Percentiles rank a stretch among this genome's conserved stretches.
Evolutionary conservation across 1,140 invertebrate species (phyloP).

Genomic region (Drosophila sechellia): DNA sequence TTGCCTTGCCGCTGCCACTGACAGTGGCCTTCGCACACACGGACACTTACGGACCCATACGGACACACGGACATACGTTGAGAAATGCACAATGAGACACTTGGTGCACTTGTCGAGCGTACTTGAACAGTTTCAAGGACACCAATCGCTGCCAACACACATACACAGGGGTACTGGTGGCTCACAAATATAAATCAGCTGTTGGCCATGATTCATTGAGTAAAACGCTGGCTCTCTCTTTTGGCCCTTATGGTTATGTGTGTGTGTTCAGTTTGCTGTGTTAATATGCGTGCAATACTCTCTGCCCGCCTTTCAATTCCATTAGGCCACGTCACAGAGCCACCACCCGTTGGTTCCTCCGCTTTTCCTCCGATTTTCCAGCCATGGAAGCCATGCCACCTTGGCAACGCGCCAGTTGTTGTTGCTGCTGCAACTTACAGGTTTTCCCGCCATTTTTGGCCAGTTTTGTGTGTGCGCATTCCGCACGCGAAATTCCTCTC

Average conservation of each 20-base stretch:
- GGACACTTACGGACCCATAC: neutral
- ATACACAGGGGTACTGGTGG: slow-evolving; percentile 17
- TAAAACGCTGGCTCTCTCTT: slow-evolving; percentile 56
- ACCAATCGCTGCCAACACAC: slow-evolving; percentile 72
- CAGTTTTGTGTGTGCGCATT: slow-evolving; percentile 25
- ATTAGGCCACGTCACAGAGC: slow-evolving; percentile 41
- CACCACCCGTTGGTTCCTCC: neutral
- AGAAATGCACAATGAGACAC: slow-evolving; percentile 77
- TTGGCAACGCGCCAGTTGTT: slow-evolving; percentile 59
- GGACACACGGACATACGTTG: slow-evolving; percentile 20
- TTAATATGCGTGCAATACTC: slow-evolving; percentile 64
- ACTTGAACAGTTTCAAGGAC: slow-evolving; percentile 80
- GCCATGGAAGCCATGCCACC: slow-evolving; percentile 14
- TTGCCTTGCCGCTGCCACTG: slow-evolving; percentile 37
- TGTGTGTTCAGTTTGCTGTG: slow-evolving; percentile 29
- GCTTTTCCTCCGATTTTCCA: neutral
- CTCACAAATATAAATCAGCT: slow-evolving; percentile 79
- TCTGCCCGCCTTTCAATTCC: slow-evolving; percentile 64
- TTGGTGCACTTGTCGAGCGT: slow-evolving; percentile 70
- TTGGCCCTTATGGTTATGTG: slow-evolving; percentile 3
- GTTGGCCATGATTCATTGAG: slow-evolving; percentile 81
- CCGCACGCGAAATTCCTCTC: slow-evolving; percentile 19
- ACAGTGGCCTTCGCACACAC: slow-evolving; percentile 62
- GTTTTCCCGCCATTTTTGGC: slow-evolving; percentile 23
- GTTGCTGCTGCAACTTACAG: slow-evolving; percentile 23